Evolutionary conservation across 2,888 invertebrate genomes (phyloP).

Genomic region (Pheosia gnoma): DNA sequence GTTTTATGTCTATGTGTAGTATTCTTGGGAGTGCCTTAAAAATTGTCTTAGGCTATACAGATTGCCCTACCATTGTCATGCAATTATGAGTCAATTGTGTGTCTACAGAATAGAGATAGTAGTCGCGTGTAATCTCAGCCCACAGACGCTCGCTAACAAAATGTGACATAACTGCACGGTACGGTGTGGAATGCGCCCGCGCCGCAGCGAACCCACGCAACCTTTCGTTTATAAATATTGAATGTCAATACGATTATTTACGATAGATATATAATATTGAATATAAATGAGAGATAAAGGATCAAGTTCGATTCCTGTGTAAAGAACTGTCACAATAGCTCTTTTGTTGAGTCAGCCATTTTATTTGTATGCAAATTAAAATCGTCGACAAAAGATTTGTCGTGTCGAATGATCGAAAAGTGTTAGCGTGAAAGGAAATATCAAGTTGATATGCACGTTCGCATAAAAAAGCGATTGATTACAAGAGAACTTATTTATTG

Average conservation of each 20-base stretch:
- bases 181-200: slow-evolving; percentile 49
- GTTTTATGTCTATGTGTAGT: too few species aligned
- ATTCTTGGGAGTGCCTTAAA: too few species aligned
- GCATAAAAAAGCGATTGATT: neutral
- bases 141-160: neutral
- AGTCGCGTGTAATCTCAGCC: too few species aligned
- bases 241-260: slow-evolving; percentile 79
- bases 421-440: slow-evolving; percentile 42
- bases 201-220: slow-evolving; percentile 66
- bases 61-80: too few species aligned
- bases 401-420: slow-evolving; percentile 56
- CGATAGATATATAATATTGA: slow-evolving; percentile 69
- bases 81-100: too few species aligned
- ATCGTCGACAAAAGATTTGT: slow-evolving; percentile 57
- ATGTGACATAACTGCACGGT: slow-evolving; percentile 23
- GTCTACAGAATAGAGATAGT: too few species aligned
- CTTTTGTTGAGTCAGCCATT: slow-evolving; percentile 79
- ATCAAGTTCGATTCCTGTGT: slow-evolving; percentile 70
- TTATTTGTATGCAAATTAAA: slow-evolving; percentile 80
- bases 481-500: too few species aligned
- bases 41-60: too few species aligned
- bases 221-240: slow-evolving; percentile 80
- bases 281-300: slow-evolving; percentile 80
- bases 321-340: slow-evolving; percentile 73
- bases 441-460: slow-evolving; percentile 34